phyloP scores from a whole-genome alignment of 1,140 invertebrate species.

The Araneus ventricosus region DNA sequence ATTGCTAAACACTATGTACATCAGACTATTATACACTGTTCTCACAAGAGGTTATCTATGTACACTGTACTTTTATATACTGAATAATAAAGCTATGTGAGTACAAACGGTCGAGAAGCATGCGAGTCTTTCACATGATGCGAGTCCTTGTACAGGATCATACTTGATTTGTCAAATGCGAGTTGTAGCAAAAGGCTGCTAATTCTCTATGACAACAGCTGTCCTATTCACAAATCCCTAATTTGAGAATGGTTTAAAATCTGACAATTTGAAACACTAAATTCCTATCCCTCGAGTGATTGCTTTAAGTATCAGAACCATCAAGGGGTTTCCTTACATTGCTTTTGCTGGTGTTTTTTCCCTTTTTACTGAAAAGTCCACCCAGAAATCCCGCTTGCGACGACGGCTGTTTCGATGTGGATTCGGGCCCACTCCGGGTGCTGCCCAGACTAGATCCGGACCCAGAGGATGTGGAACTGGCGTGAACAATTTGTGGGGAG shows the following conservation, averaged over 20 bases:
- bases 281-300: background rate
- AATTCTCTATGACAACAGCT: conserved; percentile 5
- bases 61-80: conserved; percentile 50
- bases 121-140: background rate
- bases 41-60: conserved; percentile 53
- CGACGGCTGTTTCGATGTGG: conserved; percentile 79
- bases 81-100: conserved; percentile 72
- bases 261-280: background rate
- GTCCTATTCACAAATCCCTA: conserved; percentile 28
- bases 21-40: conserved; percentile 69
- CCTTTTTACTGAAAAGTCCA: conserved; percentile 83
- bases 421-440: conserved; percentile 79
- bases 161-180: conserved; percentile 59
- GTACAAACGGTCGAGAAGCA: background rate
- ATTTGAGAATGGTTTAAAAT: background rate
- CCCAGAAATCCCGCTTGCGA: conserved; percentile 84
- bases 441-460: conserved; percentile 78
- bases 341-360: conserved; percentile 68
- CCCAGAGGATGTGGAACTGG: conserved; percentile 64
- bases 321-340: conserved; percentile 62
- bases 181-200: conserved; percentile 20
- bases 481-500: conserved; percentile 78
- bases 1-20: conserved; percentile 72
- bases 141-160: background rate
- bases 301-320: conserved; percentile 37